Conservation (phyloP, 2,113 vertebrate species). For the Nibea coibor region DNA sequence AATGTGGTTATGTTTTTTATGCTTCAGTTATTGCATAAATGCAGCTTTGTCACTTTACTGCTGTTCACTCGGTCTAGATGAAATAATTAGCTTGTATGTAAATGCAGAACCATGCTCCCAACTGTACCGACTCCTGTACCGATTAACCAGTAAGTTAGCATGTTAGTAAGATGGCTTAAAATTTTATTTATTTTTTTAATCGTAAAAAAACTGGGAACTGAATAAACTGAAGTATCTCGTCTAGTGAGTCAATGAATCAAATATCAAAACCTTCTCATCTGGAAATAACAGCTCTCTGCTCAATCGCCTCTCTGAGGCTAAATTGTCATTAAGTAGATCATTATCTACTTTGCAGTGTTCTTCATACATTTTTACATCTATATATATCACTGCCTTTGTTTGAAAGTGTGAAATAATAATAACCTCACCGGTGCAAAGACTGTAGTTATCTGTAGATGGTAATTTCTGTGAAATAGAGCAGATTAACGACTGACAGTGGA, state of each 20-base stretch:
- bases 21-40: neutral
- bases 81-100: no score
- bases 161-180: neutral
- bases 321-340: neutral
- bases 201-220: neutral
- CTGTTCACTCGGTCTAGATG: no score
- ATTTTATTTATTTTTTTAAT: neutral
- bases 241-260: constrained; percentile 18
- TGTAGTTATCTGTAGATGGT: constrained; percentile 30
- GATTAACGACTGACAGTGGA: neutral
- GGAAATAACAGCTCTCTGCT: neutral
- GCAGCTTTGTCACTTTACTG: neutral
- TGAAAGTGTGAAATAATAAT: constrained; percentile 23
- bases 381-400: neutral
- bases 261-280: neutral
- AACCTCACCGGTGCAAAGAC: neutral
- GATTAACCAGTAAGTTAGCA: neutral
- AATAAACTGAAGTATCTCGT: neutral
- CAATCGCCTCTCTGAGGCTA: neutral
- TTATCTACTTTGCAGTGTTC: neutral
- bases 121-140: neutral
- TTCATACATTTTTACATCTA: neutral
- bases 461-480: constrained; percentile 33
- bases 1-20: neutral
- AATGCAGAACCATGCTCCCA: no score